Evolutionary conservation across 2,797 vertebrate genomes (phyloP).

Genomic region (Nannoperca australis): DNA sequence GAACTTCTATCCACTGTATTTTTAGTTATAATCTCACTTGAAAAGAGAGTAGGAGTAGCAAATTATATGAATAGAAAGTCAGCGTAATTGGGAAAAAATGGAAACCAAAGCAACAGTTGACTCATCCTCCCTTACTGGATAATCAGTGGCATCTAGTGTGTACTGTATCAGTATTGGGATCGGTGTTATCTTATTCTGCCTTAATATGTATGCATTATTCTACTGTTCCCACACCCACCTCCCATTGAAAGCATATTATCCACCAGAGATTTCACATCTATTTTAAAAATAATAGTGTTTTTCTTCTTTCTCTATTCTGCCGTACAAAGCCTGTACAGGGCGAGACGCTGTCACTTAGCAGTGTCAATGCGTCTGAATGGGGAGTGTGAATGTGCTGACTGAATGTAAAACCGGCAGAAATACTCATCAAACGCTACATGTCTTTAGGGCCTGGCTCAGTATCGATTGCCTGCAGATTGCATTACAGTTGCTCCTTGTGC

Average conservation of each 20-base stretch:
- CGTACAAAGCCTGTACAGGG: slow-evolving; percentile 76
- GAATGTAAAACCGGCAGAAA: slow-evolving; percentile 81
- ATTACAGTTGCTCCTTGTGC: slow-evolving; percentile 79
- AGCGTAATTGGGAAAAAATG: slow-evolving; percentile 65
- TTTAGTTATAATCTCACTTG: slow-evolving; percentile 83
- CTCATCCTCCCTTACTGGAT: slow-evolving; percentile 80
- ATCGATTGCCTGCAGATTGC: slow-evolving; percentile 86
- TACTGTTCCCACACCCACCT: slow-evolving; percentile 83
- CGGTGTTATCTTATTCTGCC: slow-evolving; percentile 75
- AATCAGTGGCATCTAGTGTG: slow-evolving; percentile 72
- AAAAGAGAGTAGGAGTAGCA: slow-evolving; percentile 70
- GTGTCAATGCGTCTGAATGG: slow-evolving; percentile 80
- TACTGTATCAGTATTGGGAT: slow-evolving; percentile 79
- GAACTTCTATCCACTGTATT: slow-evolving; percentile 78
- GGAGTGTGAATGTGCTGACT: slow-evolving; percentile 83
- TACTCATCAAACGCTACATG: slow-evolving; percentile 81
- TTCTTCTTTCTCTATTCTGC: slow-evolving; percentile 73
- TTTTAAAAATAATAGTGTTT: slow-evolving; percentile 82
- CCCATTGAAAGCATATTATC: slow-evolving; percentile 81
- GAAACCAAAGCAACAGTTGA: slow-evolving; percentile 80
- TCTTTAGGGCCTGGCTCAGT: slow-evolving; percentile 84
- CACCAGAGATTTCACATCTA: slow-evolving; percentile 84
- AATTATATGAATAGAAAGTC: slow-evolving; percentile 70
- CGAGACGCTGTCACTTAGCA: slow-evolving; percentile 83
- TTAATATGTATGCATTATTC: slow-evolving; percentile 73